Base-by-base conservation (phyloP, 2,113 vertebrate species). In the Nannobrachium achirus region DNA sequence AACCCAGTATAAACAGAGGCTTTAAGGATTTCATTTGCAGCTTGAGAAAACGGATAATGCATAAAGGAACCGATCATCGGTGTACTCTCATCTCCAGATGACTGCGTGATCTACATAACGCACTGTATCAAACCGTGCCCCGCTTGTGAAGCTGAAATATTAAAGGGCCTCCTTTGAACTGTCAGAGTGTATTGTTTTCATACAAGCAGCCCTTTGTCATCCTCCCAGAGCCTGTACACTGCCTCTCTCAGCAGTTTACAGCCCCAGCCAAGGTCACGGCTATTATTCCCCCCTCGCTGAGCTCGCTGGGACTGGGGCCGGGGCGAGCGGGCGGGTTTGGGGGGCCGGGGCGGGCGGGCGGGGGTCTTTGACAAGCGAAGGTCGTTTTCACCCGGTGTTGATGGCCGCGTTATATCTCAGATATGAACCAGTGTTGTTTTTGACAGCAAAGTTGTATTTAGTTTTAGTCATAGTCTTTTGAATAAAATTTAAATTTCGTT, bases 181-280 rank as follows among this genome's bases (percentile, higher is more conserved):
- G 89, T 89, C 89, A 88, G 77, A 70, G 53, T 83, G 87, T 82
- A 89, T 89, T 87, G 86, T 92, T 92, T 89, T 89, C 84, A 69
- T 77, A 77, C 79, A 65, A 57, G 73, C 76, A 49, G 64, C 61
- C 56, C 73, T 79, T 90, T 89, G 87, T 90, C 87, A 86, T 90
- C 84, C n/a, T 76, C 65, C 3, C 72, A 8, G 41, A 71, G 83
- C 75, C 73, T 84, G 78, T 88, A 81, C 77, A 82, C 77, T 85
- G 87, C 88, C 84, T 88, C 80, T 85, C 81, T 91, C 89, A 93
- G 91, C 89, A 84, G 81, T 91, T 90, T 89, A 89, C 74, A 63
- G 66, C 55, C 3, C n/a, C 75, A 69, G 84, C 81, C 89, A 89
- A 92, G 89, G 89, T 89, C 82, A 56, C 65, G 63, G 81, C 83